These are phyloP conservation scores for Clarias laeviceps DNA, from an alignment of 2,797 vertebrate species.

Conservation along the genomic window DNA sequence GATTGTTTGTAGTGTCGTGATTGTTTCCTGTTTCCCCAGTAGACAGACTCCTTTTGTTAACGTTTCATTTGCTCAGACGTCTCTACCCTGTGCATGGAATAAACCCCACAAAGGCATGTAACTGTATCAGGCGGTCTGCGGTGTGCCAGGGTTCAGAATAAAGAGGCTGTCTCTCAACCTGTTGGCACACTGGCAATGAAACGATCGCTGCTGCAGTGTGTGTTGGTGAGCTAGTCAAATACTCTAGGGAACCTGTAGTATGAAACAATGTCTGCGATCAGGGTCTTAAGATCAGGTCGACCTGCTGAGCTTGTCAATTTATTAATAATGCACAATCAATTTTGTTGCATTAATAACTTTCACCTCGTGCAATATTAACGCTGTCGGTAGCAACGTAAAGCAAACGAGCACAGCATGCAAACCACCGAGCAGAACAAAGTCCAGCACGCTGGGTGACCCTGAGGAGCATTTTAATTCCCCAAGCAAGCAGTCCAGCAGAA, in stretches of 20 bases:
- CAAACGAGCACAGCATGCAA: conserved; percentile 22
- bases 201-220: not conserved
- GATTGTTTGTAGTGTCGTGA: not conserved
- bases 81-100: conserved; percentile 12
- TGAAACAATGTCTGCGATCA: not conserved
- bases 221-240: conserved; percentile 10
- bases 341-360: not conserved
- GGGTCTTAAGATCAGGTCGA: not conserved
- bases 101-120: conserved; percentile 38
- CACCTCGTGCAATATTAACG: not conserved
- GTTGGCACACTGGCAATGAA: not conserved
- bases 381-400: not conserved
- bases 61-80: conserved; percentile 23
- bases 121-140: conserved; percentile 9
- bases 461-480: conserved; percentile 23
- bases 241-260: not conserved
- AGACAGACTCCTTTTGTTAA: conserved; percentile 18
- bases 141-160: conserved; percentile 12
- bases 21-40: not conserved
- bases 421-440: not conserved
- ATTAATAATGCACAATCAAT: not conserved
- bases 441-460: conserved; percentile 11
- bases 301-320: not conserved
- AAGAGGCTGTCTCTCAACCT: conserved; percentile 28
- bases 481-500: not conserved